These are phyloP conservation scores for Trichomalopsis sarcophagae DNA, from an alignment of 1,140 invertebrate genomes.

Conservation along the genomic window DNA sequence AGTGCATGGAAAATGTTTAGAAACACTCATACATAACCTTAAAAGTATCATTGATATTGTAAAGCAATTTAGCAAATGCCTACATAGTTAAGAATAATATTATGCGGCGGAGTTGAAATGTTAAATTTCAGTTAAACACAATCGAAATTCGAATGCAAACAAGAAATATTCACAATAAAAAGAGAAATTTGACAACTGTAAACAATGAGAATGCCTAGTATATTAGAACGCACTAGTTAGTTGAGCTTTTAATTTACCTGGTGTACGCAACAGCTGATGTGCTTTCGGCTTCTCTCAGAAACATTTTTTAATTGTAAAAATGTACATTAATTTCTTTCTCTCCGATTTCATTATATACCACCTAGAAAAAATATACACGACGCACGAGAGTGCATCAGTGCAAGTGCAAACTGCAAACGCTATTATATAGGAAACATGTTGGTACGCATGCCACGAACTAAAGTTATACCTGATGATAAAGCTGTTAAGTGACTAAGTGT, in stretches of 20 bases:
- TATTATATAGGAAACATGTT: neutral
- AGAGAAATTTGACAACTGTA: neutral
- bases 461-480: too few relatives aligned
- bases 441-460: neutral
- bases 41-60: neutral
- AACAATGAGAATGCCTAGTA: slow-evolving; percentile 1
- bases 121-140: neutral
- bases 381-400: neutral
- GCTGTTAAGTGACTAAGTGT: too few relatives aligned
- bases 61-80: neutral
- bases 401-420: neutral
- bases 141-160: neutral
- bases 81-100: neutral
- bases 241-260: slow-evolving; percentile 13
- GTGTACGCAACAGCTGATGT: neutral
- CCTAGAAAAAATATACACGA: neutral
- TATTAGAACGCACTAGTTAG: neutral
- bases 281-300: neutral
- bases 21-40: neutral
- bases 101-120: neutral
- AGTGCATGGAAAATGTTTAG: too few relatives aligned
- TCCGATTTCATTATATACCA: slow-evolving; percentile 18
- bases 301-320: slow-evolving; percentile 32
- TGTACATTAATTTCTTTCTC: neutral
- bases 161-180: neutral